Conservation (phyloP, 2,113 vertebrate species). For the Columba janthina region DNA sequence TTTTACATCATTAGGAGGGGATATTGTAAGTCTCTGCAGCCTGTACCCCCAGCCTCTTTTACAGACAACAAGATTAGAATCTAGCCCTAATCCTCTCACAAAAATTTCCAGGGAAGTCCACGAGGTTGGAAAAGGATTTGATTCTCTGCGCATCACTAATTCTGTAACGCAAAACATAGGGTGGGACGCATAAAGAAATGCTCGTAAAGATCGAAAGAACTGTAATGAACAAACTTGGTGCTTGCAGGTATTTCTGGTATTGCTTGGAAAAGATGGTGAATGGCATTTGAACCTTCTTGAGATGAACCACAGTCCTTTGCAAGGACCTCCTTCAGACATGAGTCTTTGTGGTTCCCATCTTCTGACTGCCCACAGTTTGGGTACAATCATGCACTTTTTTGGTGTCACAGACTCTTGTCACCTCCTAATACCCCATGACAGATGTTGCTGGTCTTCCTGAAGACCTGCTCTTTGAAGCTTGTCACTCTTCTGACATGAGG, state of each 20-base stretch:
- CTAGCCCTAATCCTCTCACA: not conserved
- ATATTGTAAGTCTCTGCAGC: not conserved
- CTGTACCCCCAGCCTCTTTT: not conserved
- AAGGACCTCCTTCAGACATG: not conserved
- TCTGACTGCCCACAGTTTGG: not conserved
- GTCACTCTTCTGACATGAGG: not conserved
- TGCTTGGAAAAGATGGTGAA: not conserved
- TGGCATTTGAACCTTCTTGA: not conserved
- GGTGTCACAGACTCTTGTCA: not conserved
- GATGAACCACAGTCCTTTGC: not conserved
- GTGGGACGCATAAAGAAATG: not conserved
- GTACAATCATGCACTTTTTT: fast-evolving
- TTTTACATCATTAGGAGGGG: not conserved
- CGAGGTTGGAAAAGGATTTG: not conserved
- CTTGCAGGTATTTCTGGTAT: not conserved
- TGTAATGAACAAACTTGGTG: not conserved
- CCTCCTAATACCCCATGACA: not conserved
- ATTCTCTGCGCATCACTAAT: not conserved
- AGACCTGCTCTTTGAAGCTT: not conserved
- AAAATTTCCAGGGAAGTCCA: not conserved
- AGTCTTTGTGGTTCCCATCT: not conserved
- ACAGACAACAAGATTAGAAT: not conserved
- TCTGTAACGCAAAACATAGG: not conserved
- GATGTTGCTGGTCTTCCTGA: not conserved
- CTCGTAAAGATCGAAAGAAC: fast-evolving